Conservation (phyloP, 1,140 invertebrate species). For the Geopemphigus sp. region DNA sequence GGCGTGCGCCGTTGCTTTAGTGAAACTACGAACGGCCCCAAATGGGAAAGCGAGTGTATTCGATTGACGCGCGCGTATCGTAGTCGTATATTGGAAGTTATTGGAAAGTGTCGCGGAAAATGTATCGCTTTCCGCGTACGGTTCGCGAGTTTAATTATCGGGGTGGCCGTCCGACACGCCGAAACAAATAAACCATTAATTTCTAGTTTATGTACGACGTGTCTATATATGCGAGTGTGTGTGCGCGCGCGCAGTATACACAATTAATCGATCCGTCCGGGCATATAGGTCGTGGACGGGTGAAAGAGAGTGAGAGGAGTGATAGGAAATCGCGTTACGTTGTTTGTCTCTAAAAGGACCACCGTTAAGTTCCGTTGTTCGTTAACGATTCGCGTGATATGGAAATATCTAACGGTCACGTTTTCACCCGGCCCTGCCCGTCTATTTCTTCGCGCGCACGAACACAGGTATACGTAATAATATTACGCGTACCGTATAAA, state of each 20-base stretch:
- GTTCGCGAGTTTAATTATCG: slow-evolving; percentile 22
- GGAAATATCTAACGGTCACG: slow-evolving; percentile 21
- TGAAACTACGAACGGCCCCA: too few relatives aligned
- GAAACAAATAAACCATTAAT: slow-evolving; percentile 39
- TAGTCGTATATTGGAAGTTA: background rate
- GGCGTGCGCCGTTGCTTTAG: too few relatives aligned
- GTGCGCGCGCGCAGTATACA: too few relatives aligned
- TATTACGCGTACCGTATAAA: too few relatives aligned
- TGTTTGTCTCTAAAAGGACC: slow-evolving; percentile 28
- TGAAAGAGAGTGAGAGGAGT: background rate
- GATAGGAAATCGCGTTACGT: background rate
- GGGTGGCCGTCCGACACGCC: background rate
- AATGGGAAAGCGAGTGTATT: too few relatives aligned
- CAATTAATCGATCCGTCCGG: slow-evolving; percentile 22
- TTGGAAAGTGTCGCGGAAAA: background rate
- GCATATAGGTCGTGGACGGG: background rate
- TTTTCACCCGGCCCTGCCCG: background rate
- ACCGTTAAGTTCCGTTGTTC: background rate
- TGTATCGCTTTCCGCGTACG: slow-evolving; percentile 7
- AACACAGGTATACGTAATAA: too few relatives aligned
- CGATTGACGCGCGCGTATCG: background rate
- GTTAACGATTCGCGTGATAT: background rate
- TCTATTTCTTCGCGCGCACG: too few relatives aligned
- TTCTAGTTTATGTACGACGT: background rate
- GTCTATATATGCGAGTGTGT: too few relatives aligned